Percentiles rank a stretch among this genome's conserved stretches.
Conservation (phyloP, 2,888 invertebrate species). For the Drosophila falleni region DNA sequence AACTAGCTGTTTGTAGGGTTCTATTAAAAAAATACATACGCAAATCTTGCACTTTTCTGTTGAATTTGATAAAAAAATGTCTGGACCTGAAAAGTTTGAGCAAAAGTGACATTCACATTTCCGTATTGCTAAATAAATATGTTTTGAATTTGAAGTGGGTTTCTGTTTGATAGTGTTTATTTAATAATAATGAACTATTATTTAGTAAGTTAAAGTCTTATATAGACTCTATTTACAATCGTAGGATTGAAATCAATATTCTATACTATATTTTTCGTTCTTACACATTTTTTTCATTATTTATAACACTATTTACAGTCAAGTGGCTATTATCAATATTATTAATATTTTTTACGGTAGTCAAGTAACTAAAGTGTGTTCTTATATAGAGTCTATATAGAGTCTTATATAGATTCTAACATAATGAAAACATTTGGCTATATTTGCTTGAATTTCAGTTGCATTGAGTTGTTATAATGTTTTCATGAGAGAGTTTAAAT, state of each 20-base stretch:
- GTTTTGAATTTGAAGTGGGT: not conserved
- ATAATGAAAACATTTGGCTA: not conserved
- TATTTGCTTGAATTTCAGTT: too few species aligned
- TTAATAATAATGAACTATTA: not conserved
- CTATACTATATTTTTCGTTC: not conserved
- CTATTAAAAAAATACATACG: not conserved
- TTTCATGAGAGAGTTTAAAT: not conserved
- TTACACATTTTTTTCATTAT: not conserved
- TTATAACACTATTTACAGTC: not conserved
- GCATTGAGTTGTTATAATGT: not conserved
- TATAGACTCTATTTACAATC: too few species aligned
- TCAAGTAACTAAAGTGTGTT: too few species aligned
- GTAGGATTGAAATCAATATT: too few species aligned
- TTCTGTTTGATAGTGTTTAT: not conserved
- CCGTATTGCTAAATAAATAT: not conserved
- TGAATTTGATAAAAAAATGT: slow-evolving; percentile 5
- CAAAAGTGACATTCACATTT: not conserved
- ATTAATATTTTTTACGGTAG: not conserved
- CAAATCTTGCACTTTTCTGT: slow-evolving; percentile 11
- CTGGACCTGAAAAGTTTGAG: slow-evolving; percentile 3
- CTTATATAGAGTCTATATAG: too few species aligned
- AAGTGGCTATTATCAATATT: not conserved
- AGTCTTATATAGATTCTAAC: too few species aligned
- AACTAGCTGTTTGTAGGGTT: slow-evolving; percentile 16
- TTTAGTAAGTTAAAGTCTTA: too few species aligned